Evolutionary conservation across 2,888 invertebrate genomes (phyloP).

Genomic region (Plutella xylostella): DNA sequence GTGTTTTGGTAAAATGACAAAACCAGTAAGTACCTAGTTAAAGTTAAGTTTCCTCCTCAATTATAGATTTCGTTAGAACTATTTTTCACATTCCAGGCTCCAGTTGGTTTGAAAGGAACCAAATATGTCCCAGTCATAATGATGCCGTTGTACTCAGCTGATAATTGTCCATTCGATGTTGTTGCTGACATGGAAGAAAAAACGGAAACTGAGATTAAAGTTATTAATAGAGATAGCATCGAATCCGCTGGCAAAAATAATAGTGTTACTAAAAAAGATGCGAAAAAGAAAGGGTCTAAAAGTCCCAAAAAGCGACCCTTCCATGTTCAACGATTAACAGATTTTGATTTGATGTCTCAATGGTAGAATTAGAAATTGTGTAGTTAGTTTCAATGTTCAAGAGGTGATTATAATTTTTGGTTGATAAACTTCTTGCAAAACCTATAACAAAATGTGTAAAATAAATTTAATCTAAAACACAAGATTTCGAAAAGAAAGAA

Average conservation of each 20-base stretch:
- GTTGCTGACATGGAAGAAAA: constrained; percentile 43
- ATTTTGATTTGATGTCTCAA: constrained; percentile 54
- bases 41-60: background rate
- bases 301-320: constrained; percentile 42
- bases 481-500: background rate
- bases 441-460: background rate
- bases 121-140: constrained; percentile 41
- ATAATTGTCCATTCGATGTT: constrained; percentile 52
- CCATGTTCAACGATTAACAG: constrained; percentile 44
- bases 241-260: constrained; percentile 16
- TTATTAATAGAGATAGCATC: constrained; percentile 22
- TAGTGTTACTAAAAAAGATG: constrained; percentile 18
- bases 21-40: background rate
- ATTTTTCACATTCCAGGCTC: background rate
- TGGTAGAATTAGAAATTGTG: constrained; percentile 32
- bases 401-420: no score
- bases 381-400: no score
- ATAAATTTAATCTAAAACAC: background rate
- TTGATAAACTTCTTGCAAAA: no score
- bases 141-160: constrained; percentile 52
- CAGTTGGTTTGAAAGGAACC: background rate
- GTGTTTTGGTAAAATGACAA: background rate
- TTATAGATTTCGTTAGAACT: background rate
- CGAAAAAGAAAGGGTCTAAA: constrained; percentile 26
- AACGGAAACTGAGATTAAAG: constrained; percentile 29